These are phyloP conservation scores for Excalfactoria chinensis DNA, from an alignment of 2,113 vertebrate genomes.

Conservation along the genomic window DNA sequence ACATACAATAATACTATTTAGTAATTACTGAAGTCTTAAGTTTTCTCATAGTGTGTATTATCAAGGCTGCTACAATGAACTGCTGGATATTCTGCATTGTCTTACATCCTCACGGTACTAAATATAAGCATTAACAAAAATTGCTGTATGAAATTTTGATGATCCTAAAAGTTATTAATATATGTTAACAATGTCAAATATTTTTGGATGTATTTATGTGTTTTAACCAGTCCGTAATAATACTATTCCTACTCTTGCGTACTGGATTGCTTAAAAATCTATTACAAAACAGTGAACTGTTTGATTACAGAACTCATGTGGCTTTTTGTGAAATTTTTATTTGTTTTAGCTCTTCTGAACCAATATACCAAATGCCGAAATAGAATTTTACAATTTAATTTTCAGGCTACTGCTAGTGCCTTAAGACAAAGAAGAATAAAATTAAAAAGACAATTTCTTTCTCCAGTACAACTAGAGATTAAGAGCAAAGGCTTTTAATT, in stretches of 20 bases:
- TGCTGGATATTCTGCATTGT: background rate
- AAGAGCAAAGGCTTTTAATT: background rate
- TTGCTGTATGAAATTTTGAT: background rate
- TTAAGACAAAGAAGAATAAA: background rate
- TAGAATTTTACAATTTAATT: background rate
- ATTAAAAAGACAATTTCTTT: background rate
- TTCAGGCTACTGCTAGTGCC: background rate
- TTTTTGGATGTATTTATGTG: background rate
- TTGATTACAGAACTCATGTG: background rate
- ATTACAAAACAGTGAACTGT: rapidly evolving
- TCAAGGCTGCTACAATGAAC: background rate
- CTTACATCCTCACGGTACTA: background rate
- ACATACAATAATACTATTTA: background rate
- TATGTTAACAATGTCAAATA: background rate
- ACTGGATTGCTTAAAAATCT: background rate
- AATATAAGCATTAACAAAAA: background rate
- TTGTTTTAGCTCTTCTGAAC: background rate
- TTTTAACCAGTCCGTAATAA: background rate
- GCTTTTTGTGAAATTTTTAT: background rate
- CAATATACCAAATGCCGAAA: background rate
- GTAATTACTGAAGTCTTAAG: background rate
- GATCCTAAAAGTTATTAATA: background rate
- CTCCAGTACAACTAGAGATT: background rate
- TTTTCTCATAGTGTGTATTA: background rate
- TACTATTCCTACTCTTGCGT: background rate